Evolutionary conservation across 2,797 vertebrate genomes (phyloP), one percentile per base, ranked within the genome.

Genomic region (Gallinago stenura): DNA sequence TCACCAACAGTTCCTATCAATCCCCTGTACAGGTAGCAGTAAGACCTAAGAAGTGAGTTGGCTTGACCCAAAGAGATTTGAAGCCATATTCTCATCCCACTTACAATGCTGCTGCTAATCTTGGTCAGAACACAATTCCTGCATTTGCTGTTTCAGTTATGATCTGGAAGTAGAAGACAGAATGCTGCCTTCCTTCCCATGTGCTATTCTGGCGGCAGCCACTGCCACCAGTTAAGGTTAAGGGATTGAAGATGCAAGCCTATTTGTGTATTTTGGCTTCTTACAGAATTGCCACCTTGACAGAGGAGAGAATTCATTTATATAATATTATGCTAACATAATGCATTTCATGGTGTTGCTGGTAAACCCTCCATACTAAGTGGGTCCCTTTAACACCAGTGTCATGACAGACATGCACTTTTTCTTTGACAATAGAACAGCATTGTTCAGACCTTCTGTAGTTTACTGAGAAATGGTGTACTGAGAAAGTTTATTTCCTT

Each of bases 271-370:
- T 43, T 81, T 75, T 78, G 56, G 33, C 35, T 28, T 87, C 50
- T 76, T 92, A 56, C 56, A 76, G 72, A 86, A 75, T 48, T 90
- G 17, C n/a, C 76, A 87, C n/a, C n/a, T 86, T 96, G 72, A 54
- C 69, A 72, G 71, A 95, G 84, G 37, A 86, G 39, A 64, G n/a
- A 71, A 89, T n/a, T 66, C 2, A 76, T 82, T 81, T 92, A 11
- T 88, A 35, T 53, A 75, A 39, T 43, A 26, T 68, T 56, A 33
- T 83, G 50, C 30, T 81, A 89, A 57, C 28, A 20, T 43, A 61
- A 37, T 45, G 15, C 62, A 45, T 82, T 91, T 86, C 35, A 13
- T 41, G n/a, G 33, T 82, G 51, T 19, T 86, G 28, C 39, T 85
- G 45, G 26, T 70, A 80, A 77, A 48, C 33, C 35, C 26, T 70